Evolutionary conservation across 2,113 vertebrate species (phyloP).

Genomic region (Dermatemys mawii): DNA sequence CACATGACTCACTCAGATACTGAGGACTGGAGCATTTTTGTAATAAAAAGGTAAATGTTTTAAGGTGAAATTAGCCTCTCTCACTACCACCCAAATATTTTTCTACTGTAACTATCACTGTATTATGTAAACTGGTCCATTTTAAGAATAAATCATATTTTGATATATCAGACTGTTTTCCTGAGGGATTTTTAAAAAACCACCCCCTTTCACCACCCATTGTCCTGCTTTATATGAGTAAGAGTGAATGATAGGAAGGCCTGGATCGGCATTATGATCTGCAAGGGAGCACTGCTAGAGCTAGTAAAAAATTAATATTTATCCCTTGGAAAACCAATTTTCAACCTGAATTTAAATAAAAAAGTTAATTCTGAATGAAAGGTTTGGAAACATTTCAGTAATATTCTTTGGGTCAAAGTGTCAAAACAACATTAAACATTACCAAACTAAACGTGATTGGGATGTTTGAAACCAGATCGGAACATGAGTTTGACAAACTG

Average conservation of each 20-base stretch:
- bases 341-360: not conserved
- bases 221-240: not conserved
- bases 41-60: not conserved
- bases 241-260: not conserved
- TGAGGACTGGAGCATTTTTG: slow-evolving; percentile 20
- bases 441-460: not conserved
- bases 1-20: slow-evolving; percentile 17
- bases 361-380: not conserved
- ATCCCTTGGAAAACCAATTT: not conserved
- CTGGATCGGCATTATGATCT: not conserved
- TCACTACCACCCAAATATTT: slow-evolving; percentile 34
- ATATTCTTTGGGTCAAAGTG: not conserved
- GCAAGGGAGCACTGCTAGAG: not conserved
- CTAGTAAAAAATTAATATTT: not conserved
- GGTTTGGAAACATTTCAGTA: not conserved
- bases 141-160: slow-evolving; percentile 78
- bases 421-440: not conserved
- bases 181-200: not conserved
- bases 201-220: not conserved
- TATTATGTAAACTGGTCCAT: slow-evolving; percentile 47
- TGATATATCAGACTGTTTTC: slow-evolving; percentile 52
- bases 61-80: slow-evolving; percentile 30
- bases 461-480: not conserved
- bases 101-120: slow-evolving; percentile 46
- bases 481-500: not conserved